These are phyloP conservation scores for Coptotermes formosanus DNA, from an alignment of 1,140 invertebrate genomes.

Conservation along the genomic window DNA sequence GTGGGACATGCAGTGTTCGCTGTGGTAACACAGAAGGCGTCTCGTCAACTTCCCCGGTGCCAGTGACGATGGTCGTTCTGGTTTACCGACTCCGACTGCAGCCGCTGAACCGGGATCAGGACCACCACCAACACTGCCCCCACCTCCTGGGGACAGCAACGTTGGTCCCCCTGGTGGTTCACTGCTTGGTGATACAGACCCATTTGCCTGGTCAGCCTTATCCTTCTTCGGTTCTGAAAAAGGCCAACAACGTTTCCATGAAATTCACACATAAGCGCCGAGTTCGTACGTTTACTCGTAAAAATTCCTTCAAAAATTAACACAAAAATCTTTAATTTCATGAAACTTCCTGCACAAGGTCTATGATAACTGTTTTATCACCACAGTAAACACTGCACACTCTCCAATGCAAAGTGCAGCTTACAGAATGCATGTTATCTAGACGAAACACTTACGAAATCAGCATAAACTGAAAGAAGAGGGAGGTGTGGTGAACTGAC, in stretches of 20 bases:
- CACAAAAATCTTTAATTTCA: no score
- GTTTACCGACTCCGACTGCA: slow-evolving; percentile 51
- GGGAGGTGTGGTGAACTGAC: no score
- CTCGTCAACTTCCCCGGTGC: slow-evolving; percentile 66
- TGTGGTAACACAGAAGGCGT: slow-evolving; percentile 69
- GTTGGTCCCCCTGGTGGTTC: slow-evolving; percentile 53
- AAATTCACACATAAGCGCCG: no score
- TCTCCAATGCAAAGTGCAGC: no score
- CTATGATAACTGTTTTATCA: no score
- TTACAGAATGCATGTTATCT: no score
- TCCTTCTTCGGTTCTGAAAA: slow-evolving; percentile 85
- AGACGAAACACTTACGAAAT: no score
- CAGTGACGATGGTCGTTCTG: slow-evolving; percentile 71
- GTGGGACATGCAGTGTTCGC: slow-evolving; percentile 59
- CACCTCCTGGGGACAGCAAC: slow-evolving; percentile 43
- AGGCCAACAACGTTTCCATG: slow-evolving; percentile 38
- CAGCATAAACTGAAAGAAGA: no score
- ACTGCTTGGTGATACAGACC: slow-evolving; percentile 59
- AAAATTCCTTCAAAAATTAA: no score
- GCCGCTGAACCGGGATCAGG: slow-evolving; percentile 36
- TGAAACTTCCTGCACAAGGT: no score
- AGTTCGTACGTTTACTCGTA: no score
- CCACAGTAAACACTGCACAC: no score
- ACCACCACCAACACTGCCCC: slow-evolving; percentile 35
- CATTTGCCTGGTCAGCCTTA: slow-evolving; percentile 78